These are phyloP conservation scores for Setipinna tenuifilis DNA, from an alignment of 2,797 vertebrate genomes.

Conservation along the genomic window DNA sequence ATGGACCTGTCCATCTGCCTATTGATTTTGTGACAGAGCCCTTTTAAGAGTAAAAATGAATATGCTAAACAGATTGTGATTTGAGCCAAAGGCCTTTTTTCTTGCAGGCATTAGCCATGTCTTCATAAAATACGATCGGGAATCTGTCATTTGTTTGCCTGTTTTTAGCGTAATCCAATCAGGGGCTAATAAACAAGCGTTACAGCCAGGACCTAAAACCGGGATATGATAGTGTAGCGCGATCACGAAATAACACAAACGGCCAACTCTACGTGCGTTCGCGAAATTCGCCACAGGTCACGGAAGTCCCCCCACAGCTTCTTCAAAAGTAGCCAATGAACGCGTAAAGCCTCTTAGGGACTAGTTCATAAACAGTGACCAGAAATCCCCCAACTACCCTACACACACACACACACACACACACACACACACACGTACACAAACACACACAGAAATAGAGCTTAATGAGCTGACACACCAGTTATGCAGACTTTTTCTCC, in stretches of 20 bases:
- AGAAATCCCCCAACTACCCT: conserved; percentile 24
- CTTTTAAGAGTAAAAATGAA: conserved; percentile 45
- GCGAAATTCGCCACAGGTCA: neutral
- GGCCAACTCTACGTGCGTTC: neutral
- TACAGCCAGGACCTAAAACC: neutral
- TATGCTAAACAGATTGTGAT: conserved; percentile 49
- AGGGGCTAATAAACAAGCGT: neutral
- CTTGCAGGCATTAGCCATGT: conserved; percentile 46
- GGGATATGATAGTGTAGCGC: neutral
- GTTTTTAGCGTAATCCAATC: neutral
- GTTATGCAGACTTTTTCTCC: conserved; percentile 48
- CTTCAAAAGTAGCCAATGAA: conserved; percentile 43
- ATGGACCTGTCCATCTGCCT: conserved; percentile 46
- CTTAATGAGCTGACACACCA: conserved; percentile 50
- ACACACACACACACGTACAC: neutral
- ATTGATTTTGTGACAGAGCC: conserved; percentile 48
- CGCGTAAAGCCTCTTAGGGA: conserved; percentile 39
- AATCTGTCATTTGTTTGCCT: too few species aligned
- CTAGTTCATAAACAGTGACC: conserved; percentile 44
- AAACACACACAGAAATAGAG: conserved; percentile 40
- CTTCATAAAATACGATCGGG: conserved; percentile 37
- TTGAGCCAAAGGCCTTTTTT: conserved; percentile 38
- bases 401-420: conserved; percentile 29
- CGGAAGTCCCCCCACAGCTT: neutral
- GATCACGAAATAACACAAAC: neutral